Base-by-base conservation (phyloP, 2,888 invertebrate genomes). In the Clepsis dumicolana region DNA sequence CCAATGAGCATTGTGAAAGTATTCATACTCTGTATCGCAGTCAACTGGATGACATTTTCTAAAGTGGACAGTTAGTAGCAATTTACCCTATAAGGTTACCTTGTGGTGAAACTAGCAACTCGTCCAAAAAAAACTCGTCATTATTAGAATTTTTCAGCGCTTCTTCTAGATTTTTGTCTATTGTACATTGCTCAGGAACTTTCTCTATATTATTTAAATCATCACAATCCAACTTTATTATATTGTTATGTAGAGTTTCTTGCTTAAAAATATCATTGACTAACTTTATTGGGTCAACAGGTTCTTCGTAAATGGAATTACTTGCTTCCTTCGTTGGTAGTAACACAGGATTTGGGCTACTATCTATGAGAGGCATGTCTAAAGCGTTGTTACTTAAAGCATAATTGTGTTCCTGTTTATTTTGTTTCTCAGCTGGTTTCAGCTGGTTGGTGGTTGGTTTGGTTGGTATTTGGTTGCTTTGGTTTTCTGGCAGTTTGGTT, bases 111-210 rank as follows among this genome's bases (percentile, higher is more conserved):
- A 76, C 74, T 52, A 93, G 75, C 60, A 93, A 71, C 56, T 86
- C 84, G 24, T 88, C 85, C 14, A 93, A 75, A 29, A 78, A 78
- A 67, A 86, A 80, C 53, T 85, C 78, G 52, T 82, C 71, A 65
- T 79, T 81, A 27, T 74, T 73, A 4, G 78, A 77, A 77, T 86
- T 79, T 65, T 83, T 80, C 66, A 91, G 78, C 3, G 90, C 91
- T 57, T 80, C 79, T 54, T 87, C 84, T 64, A 93, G 77, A 74
- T 91, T 90, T 70, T 74, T 85, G 67, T 90, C 90, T 63, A 91
- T 88, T 12, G 77, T 74, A 74, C 88, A 87, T 65, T 77, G 71
- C 50, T 71, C 64, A 5, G 52, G 21, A 12, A 24, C 12, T 3
- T 16, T 41, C 1, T 5, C 41, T 29, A 18, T 12, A 29, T 54